Evolutionary conservation across 2,113 vertebrate species (phyloP), one percentile per base, ranked within the genome.

Genomic region (Eolophus roseicapilla): DNA sequence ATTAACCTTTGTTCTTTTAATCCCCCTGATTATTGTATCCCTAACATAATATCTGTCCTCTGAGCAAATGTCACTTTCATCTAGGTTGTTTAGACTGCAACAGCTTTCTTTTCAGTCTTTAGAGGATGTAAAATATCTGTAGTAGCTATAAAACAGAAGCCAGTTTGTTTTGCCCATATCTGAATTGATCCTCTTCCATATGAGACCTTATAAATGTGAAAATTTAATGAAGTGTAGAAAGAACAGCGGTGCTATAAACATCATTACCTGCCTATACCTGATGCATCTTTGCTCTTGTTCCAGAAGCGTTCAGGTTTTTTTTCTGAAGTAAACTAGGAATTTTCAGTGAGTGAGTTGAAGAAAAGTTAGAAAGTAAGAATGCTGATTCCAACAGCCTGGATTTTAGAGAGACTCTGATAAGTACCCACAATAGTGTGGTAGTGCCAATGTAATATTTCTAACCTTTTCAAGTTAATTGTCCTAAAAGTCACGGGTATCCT

Each of bases 31-130:
- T 85, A 89, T 83, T 84, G 13, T 55, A 87, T 75, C 87, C 68
- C 29, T 79, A 83, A 46, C 27, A 43, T 70, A 94, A 90, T 78
- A 78, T 88, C 83, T 93, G 77, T 84, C 73, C 93, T 80, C 74
- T 88, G 84, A 86, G 84, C 43, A 96, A 88, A 95, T 84, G 70
- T 86, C 88, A 80, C 53, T 97, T 95, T 94, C 53, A 20, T 94
- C 43, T 63, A 47, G 24, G 25, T 52, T 62, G 75, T 68, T 86
- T 87, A 92, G 80, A 50, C 24, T 78, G 20, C 46, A 86, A 14
- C 67, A 74, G n/a, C 63, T 90, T 94, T 81, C 53, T 82, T 92
- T 11, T 52, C 50, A 68, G 39, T 44, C 43, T 84, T 79, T 57
- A 68, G 96, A 41, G 59, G 41, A 68, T 21, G 9, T 65, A 69